phyloP scores from a whole-genome alignment of 2,888 invertebrate species.

The Drosophila neotestacea region DNA sequence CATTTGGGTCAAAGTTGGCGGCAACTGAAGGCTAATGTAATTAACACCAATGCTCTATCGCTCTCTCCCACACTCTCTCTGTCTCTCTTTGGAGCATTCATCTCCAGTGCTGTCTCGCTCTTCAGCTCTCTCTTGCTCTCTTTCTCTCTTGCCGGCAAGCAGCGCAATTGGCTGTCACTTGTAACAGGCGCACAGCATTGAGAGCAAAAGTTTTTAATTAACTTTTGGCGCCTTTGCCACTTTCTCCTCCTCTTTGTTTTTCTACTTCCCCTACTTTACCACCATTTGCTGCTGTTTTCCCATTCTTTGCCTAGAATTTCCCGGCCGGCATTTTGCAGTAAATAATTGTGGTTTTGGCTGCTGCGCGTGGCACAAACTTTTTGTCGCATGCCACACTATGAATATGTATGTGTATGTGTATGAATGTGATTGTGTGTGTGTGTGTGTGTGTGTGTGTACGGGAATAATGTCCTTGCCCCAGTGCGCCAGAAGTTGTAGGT shows the following conservation, averaged over 20 bases:
- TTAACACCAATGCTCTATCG: conserved; percentile 55
- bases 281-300: background rate
- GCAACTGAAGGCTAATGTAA: conserved; percentile 64
- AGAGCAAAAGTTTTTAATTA: conserved; percentile 73
- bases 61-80: conserved; percentile 25
- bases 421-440: background rate
- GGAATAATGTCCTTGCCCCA: conserved; percentile 68
- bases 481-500: conserved; percentile 57
- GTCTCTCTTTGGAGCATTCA: background rate
- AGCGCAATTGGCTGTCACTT: conserved; percentile 70
- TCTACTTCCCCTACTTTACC: background rate
- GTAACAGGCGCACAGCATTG: conserved; percentile 71
- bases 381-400: conserved; percentile 27
- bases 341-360: conserved; percentile 51
- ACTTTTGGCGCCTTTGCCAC: conserved; percentile 59
- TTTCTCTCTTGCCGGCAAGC: conserved; percentile 47
- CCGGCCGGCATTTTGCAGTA: conserved; percentile 28
- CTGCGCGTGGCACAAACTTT: conserved; percentile 59
- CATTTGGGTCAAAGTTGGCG: conserved; percentile 68
- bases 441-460: conserved; percentile 20
- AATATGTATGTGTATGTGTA: background rate
- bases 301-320: conserved; percentile 12
- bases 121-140: conserved; percentile 30
- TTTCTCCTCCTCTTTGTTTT: conserved; percentile 3
- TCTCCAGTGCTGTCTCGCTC: conserved; percentile 13